Base-by-base conservation (phyloP, 2,797 vertebrate species). In the Macropodus opercularis region DNA sequence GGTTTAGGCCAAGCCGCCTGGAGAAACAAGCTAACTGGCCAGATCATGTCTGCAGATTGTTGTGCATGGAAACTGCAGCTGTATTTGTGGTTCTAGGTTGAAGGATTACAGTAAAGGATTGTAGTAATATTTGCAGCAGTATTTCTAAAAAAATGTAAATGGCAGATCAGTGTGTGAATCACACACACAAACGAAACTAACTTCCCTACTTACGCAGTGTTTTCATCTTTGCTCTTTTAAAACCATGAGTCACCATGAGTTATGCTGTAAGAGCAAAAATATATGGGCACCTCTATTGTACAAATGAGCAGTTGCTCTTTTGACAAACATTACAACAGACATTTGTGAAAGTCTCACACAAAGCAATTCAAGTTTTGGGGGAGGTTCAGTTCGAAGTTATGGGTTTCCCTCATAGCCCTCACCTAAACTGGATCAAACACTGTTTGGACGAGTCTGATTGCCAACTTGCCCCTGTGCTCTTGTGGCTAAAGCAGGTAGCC, bases 21-120 rank as follows among this genome's bases (percentile, higher is more conserved):
- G 22, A 52, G 41, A 38, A 39, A 47, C 8, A 13, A 31, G 24
- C 19, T 57, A 46, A 47, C 39, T 10, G n/a, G 12, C n/a, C 52
- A 69, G 29, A 69, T 46, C 15, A 27, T 32, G 32, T 38, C 40
- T 54, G 21, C 17, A 53, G 48, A 35, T 47, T 4, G 19, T 21
- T 15, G 31, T 46, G 19, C 10, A 35, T n/a, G 11, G 40, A 48
- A n/a, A 57, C 32, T 34, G 11, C 54, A 18, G 15, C 29, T 60
- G 19, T 29, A 22, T 63, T 40, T 35, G 18, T 34, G 26, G 39
- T 32, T 40, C 59, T 44, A 7, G 15, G 51, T 54, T 51, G 3
- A 39, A 32, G 29, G 21, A 56, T 65, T 17, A 50, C 8, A 2
- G n/a, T n/a, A n/a, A n/a, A n/a, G n/a, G n/a, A n/a, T n/a, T 54